phyloP scores from a whole-genome alignment of 2,113 vertebrate genomes.

The Columba janthina region DNA sequence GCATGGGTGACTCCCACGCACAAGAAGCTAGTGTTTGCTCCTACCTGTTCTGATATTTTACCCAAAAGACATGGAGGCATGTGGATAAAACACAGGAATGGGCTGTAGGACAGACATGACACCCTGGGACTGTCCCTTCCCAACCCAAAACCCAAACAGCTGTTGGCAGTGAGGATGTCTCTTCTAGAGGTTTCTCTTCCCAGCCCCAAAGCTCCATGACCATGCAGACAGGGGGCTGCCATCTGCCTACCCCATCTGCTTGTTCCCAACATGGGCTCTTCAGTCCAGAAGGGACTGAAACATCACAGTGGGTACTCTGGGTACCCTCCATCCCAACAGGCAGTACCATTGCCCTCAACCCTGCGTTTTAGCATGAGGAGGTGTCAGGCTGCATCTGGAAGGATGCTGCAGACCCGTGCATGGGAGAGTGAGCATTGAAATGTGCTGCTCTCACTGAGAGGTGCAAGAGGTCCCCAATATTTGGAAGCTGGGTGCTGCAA shows the following conservation, averaged over 20 bases:
- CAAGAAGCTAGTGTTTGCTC: accelerated
- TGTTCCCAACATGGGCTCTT: background rate
- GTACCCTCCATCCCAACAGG: background rate
- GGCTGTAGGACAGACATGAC: accelerated
- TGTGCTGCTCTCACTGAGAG: background rate
- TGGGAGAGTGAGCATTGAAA: accelerated
- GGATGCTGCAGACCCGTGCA: background rate
- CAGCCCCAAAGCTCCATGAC: background rate
- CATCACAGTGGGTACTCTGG: background rate
- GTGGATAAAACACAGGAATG: background rate
- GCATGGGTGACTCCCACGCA: accelerated
- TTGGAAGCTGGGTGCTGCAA: background rate
- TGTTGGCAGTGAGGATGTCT: accelerated
- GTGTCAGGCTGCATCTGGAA: background rate
- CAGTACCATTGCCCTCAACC: background rate
- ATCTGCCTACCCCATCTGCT: background rate
- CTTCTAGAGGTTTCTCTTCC: background rate
- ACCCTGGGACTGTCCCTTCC: background rate
- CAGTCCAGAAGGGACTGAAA: background rate
- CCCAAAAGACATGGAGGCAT: accelerated
- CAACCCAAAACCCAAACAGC: background rate
- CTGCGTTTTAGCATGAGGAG: background rate
- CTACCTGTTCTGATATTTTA: background rate
- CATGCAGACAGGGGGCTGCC: background rate
- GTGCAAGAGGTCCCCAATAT: background rate